Percentiles rank a stretch among this genome's conserved stretches.
Evolutionary conservation across 37 sponge, comb jelly and placozoan species (phyloP).

Genomic region (Agelas oroides): DNA sequence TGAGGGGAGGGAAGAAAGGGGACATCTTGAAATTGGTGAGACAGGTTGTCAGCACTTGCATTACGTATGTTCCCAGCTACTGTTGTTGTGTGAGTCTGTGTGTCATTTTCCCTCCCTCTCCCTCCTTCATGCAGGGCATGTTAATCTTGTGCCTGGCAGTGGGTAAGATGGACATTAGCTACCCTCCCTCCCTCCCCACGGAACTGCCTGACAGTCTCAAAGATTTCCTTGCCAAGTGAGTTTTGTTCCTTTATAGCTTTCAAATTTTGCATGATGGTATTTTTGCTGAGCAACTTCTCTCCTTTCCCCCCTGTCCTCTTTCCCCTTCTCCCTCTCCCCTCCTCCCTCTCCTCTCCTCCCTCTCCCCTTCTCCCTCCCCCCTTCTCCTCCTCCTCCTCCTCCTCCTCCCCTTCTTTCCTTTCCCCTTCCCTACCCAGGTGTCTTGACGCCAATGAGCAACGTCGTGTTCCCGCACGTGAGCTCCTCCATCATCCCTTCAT

Average conservation of each 20-base stretch:
- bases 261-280: no score
- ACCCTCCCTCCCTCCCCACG: constrained; percentile 58
- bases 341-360: background rate
- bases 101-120: no score
- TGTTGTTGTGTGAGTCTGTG: no score
- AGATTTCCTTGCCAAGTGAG: constrained; percentile 76
- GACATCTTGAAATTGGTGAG: constrained; percentile 82
- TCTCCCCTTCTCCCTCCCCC: background rate
- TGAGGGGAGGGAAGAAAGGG: constrained; percentile 82
- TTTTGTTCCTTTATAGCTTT: no score
- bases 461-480: constrained; percentile 61
- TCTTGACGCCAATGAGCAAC: constrained; percentile 57
- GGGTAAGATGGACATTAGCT: constrained; percentile 45
- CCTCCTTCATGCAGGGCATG: constrained; percentile 64
- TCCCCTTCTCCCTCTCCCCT: background rate
- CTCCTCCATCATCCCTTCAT: constrained; percentile 83
- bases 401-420: background rate
- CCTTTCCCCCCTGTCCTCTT: background rate
- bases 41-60: background rate
- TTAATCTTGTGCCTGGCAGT: constrained; percentile 73
- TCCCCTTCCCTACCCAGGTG: constrained; percentile 41
- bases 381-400: no score
- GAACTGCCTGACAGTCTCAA: constrained; percentile 45
- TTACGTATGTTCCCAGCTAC: no score
- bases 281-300: background rate